phyloP scores from a whole-genome alignment of 2,888 invertebrate genomes.

The Calliscelio sp. region DNA sequence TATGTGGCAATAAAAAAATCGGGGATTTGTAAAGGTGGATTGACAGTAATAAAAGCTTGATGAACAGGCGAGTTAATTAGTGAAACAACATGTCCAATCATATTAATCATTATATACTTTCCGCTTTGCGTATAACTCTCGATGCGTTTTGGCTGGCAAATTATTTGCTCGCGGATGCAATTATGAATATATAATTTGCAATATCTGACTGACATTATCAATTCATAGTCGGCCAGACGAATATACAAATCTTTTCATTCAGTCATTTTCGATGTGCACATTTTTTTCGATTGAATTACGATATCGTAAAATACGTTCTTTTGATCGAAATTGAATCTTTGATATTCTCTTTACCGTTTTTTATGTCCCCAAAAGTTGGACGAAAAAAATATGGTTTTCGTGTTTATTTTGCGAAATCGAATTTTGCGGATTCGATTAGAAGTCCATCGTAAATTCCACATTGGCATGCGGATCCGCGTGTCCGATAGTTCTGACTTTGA shows the following conservation, averaged over 20 bases:
- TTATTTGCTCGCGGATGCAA: conserved; percentile 33
- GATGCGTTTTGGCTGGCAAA: conserved; percentile 13
- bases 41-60: conserved; percentile 42
- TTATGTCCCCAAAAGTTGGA: no score
- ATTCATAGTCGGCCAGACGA: no score
- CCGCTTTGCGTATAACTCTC: conserved; percentile 42
- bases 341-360: conserved; percentile 12
- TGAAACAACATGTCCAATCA: no score
- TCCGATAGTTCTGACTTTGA: conserved; percentile 69
- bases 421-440: conserved; percentile 61
- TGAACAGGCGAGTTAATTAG: conserved; percentile 17
- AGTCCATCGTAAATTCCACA: conserved; percentile 60
- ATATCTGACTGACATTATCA: conserved; percentile 11
- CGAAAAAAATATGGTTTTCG: neutral
- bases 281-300: neutral
- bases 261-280: neutral
- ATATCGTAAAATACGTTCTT: conserved; percentile 16
- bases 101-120: conserved; percentile 55
- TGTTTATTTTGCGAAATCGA: conserved; percentile 51
- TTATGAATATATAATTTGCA: conserved; percentile 41
- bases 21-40: conserved; percentile 60
- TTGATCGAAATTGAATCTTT: conserved; percentile 36
- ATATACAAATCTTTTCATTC: no score
- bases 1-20: conserved; percentile 59
- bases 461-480: conserved; percentile 67